phyloP scores from a whole-genome alignment of 2,113 vertebrate genomes.

The Corythaeola cristata region DNA sequence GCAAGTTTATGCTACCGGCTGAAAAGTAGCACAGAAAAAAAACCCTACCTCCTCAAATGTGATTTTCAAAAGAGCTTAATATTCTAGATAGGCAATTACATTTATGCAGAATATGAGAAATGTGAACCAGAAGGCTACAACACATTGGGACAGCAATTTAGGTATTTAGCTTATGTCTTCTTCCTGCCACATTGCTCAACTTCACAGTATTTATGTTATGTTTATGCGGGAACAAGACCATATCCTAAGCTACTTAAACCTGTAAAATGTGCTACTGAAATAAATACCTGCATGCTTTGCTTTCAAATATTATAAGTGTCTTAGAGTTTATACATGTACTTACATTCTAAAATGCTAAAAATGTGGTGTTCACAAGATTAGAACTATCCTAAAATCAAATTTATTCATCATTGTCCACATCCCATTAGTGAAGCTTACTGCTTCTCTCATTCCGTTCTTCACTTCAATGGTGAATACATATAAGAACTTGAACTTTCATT shows the following conservation, averaged over 20 bases:
- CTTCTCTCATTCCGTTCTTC: background rate
- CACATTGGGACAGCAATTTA: background rate
- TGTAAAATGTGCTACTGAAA: background rate
- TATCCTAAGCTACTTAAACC: background rate
- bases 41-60: background rate
- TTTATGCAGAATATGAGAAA: background rate
- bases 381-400: background rate
- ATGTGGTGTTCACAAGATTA: rapidly evolving
- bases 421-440: background rate
- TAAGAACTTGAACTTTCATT: background rate
- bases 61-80: background rate
- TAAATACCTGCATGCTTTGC: background rate
- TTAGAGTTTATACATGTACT: background rate
- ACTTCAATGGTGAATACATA: background rate
- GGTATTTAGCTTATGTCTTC: background rate
- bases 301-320: background rate
- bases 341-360: background rate
- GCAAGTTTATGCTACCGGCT: background rate
- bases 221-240: background rate
- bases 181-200: background rate
- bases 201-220: background rate
- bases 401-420: background rate
- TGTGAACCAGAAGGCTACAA: background rate
- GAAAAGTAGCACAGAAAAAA: background rate
- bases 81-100: background rate